Evolutionary conservation across 2,113 vertebrate genomes (phyloP), one percentile per base, ranked within the genome.

Genomic region (Carassius auratus): DNA sequence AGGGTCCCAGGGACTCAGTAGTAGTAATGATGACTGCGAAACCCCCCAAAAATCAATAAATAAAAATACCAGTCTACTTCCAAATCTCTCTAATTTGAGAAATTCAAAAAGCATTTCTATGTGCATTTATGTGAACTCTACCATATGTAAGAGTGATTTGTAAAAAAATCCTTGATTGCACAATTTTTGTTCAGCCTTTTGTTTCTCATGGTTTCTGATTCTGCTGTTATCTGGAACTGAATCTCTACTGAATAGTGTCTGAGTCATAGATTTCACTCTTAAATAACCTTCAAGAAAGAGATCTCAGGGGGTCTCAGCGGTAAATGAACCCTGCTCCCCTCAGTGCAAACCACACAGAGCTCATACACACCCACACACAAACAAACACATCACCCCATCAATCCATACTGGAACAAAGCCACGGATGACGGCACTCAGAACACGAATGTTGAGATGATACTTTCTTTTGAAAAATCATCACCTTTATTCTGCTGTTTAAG

Each of bases 271-370:
- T 86, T 66, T 88, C 61, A 38, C 30, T 30, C 55, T 42, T 62
- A 79, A 79, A 61, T 61, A 42, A 79, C 12, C 48, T 76, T 76
- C 36, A 85, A 33, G 81, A 52, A 36, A 78, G 17, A 59, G 85
- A 17, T 68, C 66, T 45, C 57, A 13, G 74, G 81, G 81, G 81
- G 80, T 62, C 57, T 86, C 73, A 81, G 83, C 88, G 84, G 86
- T 75, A 80, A 88, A 76, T 84, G 86, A 86, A 59, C 86, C 64
- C 62, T 84, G 33, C 68, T 75, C 62, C 84, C 38, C 76, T 84
- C 30, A 59, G 12, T 50, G 50, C 33, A 8, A 10, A 71, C 50
- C 85, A 76, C 50, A 26, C 8, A 38, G 75, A 74, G 23, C 55
- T 17, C 33, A 61, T 21, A 48, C 64, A 74, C 76, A 50, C 50